Evolutionary conservation across 2,113 vertebrate species (phyloP).

Genomic region (Synodontis membranacea): DNA sequence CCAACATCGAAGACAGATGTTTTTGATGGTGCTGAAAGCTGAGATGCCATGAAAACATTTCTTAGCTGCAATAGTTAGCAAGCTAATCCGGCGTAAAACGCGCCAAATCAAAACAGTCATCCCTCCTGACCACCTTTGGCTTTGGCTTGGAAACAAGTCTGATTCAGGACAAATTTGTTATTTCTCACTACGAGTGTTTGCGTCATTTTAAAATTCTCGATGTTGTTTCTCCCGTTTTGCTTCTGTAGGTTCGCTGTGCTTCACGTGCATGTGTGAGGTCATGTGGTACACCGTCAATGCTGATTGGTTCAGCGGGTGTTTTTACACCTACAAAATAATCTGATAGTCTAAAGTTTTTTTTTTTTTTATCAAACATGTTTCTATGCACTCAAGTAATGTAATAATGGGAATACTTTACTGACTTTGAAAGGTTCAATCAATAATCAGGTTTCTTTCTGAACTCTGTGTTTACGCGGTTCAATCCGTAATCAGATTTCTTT

Average conservation of each 20-base stretch:
- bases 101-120: no score
- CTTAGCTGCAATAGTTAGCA: no score
- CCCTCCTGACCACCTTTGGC: no score
- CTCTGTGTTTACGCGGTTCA: neutral
- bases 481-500: neutral
- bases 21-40: no score
- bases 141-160: no score
- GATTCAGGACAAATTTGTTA: neutral
- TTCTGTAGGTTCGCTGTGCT: neutral
- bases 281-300: no score
- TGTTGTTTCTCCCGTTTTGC: neutral
- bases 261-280: neutral
- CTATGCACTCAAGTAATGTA: no score
- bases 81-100: no score
- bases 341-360: neutral
- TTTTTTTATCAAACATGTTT: no score
- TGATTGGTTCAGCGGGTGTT: no score
- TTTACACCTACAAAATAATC: neutral
- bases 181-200: neutral
- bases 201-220: neutral
- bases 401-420: neutral
- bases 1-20: no score
- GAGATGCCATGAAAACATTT: no score
- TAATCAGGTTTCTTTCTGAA: neutral
- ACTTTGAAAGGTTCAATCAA: neutral